Evolutionary conservation across 2,888 invertebrate species (phyloP).

Genomic region (Bibio marci): DNA sequence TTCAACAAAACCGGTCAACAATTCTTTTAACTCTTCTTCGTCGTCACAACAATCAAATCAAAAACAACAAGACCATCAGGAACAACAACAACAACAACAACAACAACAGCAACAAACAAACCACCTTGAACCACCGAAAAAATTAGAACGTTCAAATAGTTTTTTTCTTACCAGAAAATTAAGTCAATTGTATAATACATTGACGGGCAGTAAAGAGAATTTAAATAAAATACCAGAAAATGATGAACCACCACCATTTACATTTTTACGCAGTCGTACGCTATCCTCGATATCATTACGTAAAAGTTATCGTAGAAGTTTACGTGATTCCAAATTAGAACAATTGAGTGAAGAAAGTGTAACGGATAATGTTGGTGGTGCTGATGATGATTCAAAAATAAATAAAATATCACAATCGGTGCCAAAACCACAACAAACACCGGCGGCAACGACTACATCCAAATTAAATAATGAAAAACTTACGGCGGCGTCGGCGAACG

Average conservation of each 20-base stretch:
- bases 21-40: too few species aligned
- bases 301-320: constrained; percentile 20
- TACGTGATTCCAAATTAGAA: constrained; percentile 26
- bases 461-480: too few species aligned
- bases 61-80: neutral
- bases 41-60: too few species aligned
- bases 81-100: neutral
- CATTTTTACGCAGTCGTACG: constrained; percentile 26
- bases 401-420: neutral
- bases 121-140: constrained; percentile 9
- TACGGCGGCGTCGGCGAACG: too few species aligned
- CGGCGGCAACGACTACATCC: neutral
- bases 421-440: neutral
- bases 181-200: constrained; percentile 22
- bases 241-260: constrained; percentile 13
- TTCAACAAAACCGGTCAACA: too few species aligned
- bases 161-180: constrained; percentile 24
- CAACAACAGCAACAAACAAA: neutral
- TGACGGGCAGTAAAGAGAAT: constrained; percentile 28
- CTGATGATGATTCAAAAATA: neutral
- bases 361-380: neutral
- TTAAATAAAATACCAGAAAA: constrained; percentile 14
- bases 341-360: constrained; percentile 24
- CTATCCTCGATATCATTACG: constrained; percentile 24
- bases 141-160: constrained; percentile 27